Percentiles rank a stretch among this genome's conserved stretches.
Evolutionary conservation across 2,797 vertebrate species (phyloP).

Genomic region (Fratercula arctica): DNA sequence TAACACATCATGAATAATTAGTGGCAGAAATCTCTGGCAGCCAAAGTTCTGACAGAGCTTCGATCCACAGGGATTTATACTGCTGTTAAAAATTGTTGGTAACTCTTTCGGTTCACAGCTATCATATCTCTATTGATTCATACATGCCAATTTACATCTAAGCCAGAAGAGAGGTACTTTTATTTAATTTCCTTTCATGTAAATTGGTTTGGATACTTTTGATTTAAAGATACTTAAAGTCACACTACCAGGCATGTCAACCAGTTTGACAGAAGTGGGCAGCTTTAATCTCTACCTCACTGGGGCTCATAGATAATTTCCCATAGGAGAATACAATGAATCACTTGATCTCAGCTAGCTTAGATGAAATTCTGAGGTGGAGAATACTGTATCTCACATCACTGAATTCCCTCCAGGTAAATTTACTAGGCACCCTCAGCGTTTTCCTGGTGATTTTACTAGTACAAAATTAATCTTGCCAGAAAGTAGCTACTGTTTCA

Average conservation of each 20-base stretch:
- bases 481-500: neutral
- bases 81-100: neutral
- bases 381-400: neutral
- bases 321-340: conserved; percentile 1
- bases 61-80: neutral
- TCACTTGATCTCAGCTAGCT: neutral
- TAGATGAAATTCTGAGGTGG: neutral
- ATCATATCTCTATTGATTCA: conserved; percentile 51
- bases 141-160: neutral
- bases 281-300: conserved; percentile 42
- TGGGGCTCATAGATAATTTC: conserved; percentile 20
- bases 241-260: neutral
- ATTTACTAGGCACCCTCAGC: neutral
- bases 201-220: conserved; percentile 60
- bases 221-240: conserved; percentile 41
- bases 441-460: neutral
- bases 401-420: neutral
- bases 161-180: neutral
- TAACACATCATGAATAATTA: neutral
- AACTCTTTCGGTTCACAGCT: conserved; percentile 32
- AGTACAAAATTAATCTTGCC: neutral
- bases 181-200: conserved; percentile 52
- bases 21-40: neutral
- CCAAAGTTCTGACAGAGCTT: neutral
- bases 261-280: neutral